Conservation (phyloP, 2,113 vertebrate genomes). For the Rhadina sibilatrix region DNA sequence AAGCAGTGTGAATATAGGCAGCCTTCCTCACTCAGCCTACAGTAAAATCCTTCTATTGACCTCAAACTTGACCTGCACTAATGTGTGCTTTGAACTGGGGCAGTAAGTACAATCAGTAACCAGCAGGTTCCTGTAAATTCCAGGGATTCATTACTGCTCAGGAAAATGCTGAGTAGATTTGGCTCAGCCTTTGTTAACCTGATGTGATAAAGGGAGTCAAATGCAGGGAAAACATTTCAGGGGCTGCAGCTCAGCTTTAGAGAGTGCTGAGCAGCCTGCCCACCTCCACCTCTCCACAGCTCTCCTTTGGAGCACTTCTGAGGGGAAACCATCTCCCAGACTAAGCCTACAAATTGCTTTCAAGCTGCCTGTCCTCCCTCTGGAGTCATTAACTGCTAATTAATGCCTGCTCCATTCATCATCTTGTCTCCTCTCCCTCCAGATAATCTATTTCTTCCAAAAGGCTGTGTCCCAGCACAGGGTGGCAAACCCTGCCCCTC, state of each 20-base stretch:
- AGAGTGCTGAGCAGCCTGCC: not conserved
- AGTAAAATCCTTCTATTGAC: not conserved
- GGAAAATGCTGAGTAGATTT: not conserved
- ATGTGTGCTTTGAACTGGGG: not conserved
- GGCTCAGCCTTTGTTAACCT: not conserved
- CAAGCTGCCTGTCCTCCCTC: not conserved
- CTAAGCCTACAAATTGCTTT: not conserved
- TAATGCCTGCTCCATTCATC: not conserved
- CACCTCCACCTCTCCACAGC: not conserved
- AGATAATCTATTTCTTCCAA: not conserved
- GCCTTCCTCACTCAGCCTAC: not conserved
- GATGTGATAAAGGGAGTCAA: not conserved
- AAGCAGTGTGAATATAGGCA: not conserved
- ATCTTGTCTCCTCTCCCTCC: not conserved
- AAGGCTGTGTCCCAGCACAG: not conserved
- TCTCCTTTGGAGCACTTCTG: not conserved
- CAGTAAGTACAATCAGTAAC: not conserved
- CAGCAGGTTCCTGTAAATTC: not conserved
- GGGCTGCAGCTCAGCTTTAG: not conserved
- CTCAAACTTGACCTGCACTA: not conserved
- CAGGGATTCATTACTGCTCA: not conserved
- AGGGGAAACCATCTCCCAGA: not conserved
- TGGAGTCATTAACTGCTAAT: not conserved
- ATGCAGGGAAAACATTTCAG: not conserved
- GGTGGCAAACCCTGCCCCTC: not conserved